Evolutionary conservation across 1,140 invertebrate genomes (phyloP).

Genomic region (Rhagoletis pomonella): DNA sequence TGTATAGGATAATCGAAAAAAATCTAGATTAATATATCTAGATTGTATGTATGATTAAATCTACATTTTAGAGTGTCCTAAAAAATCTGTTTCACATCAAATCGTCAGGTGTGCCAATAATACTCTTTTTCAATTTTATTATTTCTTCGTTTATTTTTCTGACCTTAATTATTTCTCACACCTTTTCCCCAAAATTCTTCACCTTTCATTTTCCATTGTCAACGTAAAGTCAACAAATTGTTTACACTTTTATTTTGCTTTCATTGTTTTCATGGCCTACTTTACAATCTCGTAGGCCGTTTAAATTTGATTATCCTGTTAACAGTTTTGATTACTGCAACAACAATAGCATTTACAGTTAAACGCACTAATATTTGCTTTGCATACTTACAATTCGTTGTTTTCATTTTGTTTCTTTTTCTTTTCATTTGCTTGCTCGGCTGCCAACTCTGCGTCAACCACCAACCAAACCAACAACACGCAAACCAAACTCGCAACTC

Average conservation of each 20-base stretch:
- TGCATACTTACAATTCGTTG: not conserved
- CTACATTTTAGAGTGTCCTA: no score
- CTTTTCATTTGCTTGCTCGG: not conserved
- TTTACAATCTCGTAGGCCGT: slow-evolving; percentile 10
- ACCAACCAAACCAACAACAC: not conserved
- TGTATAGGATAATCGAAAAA: no score
- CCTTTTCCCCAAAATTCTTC: not conserved
- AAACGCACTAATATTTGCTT: slow-evolving; percentile 19
- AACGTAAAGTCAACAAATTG: not conserved
- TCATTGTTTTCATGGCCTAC: slow-evolving; percentile 31
- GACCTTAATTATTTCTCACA: no score
- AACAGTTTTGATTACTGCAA: slow-evolving; percentile 45
- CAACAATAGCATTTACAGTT: slow-evolving; percentile 3
- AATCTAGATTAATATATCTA: no score
- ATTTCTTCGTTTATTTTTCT: no score
- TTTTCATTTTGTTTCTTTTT: not conserved
- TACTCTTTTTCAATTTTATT: no score
- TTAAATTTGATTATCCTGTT: slow-evolving; percentile 55
- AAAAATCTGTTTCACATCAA: no score
- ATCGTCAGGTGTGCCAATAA: no score
- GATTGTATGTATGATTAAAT: no score
- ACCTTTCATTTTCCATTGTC: not conserved
- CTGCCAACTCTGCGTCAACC: not conserved
- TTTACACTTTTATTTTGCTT: slow-evolving; percentile 49
- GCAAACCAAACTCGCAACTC: not conserved